Base-by-base conservation (phyloP, 2,797 vertebrate genomes). In the Clarias laeviceps region DNA sequence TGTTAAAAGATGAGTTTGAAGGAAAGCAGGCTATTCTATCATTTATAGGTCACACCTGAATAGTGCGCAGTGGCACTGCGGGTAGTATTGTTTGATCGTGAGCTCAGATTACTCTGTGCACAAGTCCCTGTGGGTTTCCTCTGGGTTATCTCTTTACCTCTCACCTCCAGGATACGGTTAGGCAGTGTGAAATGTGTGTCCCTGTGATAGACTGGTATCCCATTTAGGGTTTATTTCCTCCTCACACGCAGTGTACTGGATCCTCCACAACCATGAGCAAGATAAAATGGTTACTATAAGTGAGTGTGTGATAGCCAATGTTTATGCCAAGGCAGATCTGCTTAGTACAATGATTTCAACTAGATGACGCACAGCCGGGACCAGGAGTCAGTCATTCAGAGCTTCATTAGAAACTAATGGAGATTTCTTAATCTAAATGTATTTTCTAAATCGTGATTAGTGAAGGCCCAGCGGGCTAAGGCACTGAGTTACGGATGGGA, bases 11-110 rank as follows among this genome's bases (percentile, higher is more conserved):
- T 6, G 59, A 27, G 56, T 24, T 24, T 61, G 3, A 61, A 78
- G 62, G 32, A n/a, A 62, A 40, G 5, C 3, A 65, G 37, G 34
- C 7, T 27, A 27, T 29, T 50, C 8, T 22, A 29, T 11, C 50
- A 29, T 66, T 80, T 80, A 54, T 65, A 64, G 62, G 61, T 80
- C 78, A 80, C 37, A 20, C 12, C 14, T 65, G 24, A 54, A 22
- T 65, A 22, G 78, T 22, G 8, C 5, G 27, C 4, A 24, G 22
- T 79, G 32, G 12, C 57, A 40, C 9, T 22, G 12, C 3, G 37
- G n/a, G 57, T 29, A 65, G 61, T 65, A 20, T 64, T 78, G 76
- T 78, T 45, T 64, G 34, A 50, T 65, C 24, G 3, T 64, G 78
- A 80, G 15, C 40, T 66, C 40, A n/a, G 11, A 40, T 66, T 80